These are phyloP conservation scores for Aplysia californica DNA, from an alignment of 1,140 invertebrate species.

Conservation along the genomic window DNA sequence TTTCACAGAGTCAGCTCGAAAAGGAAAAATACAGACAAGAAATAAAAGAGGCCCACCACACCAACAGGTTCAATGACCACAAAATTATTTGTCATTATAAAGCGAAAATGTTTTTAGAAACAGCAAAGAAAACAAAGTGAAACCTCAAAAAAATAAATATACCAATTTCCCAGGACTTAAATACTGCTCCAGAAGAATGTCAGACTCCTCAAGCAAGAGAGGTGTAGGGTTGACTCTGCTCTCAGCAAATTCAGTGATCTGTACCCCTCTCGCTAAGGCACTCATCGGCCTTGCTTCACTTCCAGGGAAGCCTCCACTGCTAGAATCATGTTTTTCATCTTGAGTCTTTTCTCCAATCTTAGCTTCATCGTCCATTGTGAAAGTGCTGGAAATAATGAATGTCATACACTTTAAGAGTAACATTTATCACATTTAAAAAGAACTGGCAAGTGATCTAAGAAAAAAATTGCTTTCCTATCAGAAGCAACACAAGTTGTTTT, in stretches of 20 bases:
- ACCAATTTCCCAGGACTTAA: constrained; percentile 51
- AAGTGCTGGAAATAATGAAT: background rate
- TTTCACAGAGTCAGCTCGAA: too few relatives aligned
- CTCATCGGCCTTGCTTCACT: constrained; percentile 48
- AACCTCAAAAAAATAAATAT: constrained; percentile 24
- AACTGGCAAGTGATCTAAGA: too few relatives aligned
- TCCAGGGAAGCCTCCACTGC: background rate
- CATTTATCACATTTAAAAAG: too few relatives aligned
- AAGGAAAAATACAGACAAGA: too few relatives aligned
- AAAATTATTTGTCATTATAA: too few relatives aligned
- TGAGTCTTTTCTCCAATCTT: background rate
- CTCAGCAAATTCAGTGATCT: constrained; percentile 62
- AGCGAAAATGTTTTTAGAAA: too few relatives aligned
- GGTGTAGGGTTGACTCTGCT: constrained; percentile 61
- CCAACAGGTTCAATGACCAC: too few relatives aligned
- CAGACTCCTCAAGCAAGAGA: constrained; percentile 58
- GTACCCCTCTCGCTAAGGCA: constrained; percentile 60
- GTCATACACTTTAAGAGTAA: too few relatives aligned
- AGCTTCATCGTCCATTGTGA: constrained; percentile 8
- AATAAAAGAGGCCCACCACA: too few relatives aligned
- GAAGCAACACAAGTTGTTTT: too few relatives aligned
- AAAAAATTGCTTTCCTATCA: too few relatives aligned
- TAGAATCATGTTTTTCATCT: background rate
- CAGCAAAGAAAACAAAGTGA: too few relatives aligned
- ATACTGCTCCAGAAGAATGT: constrained; percentile 61